phyloP scores from a whole-genome alignment of 1,140 invertebrate genomes.

The Diabrotica virgifera region DNA sequence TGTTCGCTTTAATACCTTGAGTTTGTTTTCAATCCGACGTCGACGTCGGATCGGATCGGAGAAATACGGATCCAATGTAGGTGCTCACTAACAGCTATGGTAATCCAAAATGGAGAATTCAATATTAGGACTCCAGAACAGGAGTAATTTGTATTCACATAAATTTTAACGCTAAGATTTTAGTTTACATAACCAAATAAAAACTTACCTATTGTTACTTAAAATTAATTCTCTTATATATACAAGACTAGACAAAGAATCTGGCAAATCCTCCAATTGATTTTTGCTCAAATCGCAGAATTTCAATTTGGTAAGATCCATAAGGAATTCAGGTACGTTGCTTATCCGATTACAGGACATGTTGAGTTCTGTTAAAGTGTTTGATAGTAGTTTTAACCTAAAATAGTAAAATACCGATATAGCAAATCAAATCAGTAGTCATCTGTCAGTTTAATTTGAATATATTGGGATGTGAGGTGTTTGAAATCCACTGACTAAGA shows the following conservation, averaged over 20 bases:
- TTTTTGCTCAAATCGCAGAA: conserved; percentile 79
- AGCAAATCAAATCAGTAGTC: background rate
- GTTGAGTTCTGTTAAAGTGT: conserved; percentile 65
- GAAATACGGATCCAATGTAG: no score
- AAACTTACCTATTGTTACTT: conserved; percentile 70
- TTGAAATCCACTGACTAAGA: no score
- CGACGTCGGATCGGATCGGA: no score
- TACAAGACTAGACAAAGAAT: conserved; percentile 60
- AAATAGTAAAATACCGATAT: conserved; percentile 16
- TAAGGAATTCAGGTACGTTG: conserved; percentile 62
- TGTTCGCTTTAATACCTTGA: no score
- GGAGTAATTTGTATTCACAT: no score
- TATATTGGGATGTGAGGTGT: conserved; percentile 3
- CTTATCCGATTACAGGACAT: conserved; percentile 61
- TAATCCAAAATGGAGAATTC: no score
- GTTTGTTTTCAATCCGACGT: no score
- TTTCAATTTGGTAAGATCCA: conserved; percentile 61
- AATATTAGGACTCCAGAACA: no score
- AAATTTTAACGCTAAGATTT: no score
- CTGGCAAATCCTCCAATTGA: conserved; percentile 64
- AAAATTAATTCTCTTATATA: conserved; percentile 76
- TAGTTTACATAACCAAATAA: no score
- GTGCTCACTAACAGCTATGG: no score
- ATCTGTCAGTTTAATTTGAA: background rate
- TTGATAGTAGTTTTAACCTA: conserved; percentile 54